Evolutionary conservation across 2,113 vertebrate genomes (phyloP), one percentile per base, ranked within the genome.

Genomic region (Clupea harengus): DNA sequence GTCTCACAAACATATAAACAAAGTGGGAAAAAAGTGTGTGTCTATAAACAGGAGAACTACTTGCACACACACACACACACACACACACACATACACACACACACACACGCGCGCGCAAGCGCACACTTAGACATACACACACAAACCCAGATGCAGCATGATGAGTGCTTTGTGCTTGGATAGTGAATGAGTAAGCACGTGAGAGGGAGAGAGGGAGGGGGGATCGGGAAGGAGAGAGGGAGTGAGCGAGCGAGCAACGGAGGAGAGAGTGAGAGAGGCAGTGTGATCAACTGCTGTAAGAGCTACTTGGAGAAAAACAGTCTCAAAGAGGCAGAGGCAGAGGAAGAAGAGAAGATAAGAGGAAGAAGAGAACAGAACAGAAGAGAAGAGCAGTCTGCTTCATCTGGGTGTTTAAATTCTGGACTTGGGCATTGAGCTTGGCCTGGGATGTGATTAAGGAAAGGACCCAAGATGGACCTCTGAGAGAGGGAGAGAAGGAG

Each of bases 271-370:
- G 78, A 82, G 82, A 84, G 85, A 45, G 13, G 50, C 22, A 46
- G 44, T 45, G 57, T 57, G 78, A 88, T 88, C 84, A 83, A 82
- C 67, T n/a, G 75, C 67, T 85, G 60, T 52, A 60, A 86, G 52
- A 82, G 75, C 64, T 84, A 46, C 22, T 47, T 49, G 72, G 75
- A 64, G 82, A 22, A 45, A 67, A 78, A 39, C 57, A 49, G 67
- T 44, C 82, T 83, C n/a, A 86, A 60, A 83, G 46, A 85, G 82
- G 17, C 18, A 45, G 81, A 83, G 82, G 78, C 18, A 45, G 81
- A 83, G 82, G 78, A 81, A 86, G 52, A 83, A 67, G 75, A 83
- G 82, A 78, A 81, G 83, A 83, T 20, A 52, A 18, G 50, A 32
- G 81, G 86, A 81, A 67, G 75, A 83, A 83, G 82, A 81, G 83